These are phyloP conservation scores for Chrysemys picta DNA, from an alignment of 2,113 vertebrate species.

Conservation along the genomic window DNA sequence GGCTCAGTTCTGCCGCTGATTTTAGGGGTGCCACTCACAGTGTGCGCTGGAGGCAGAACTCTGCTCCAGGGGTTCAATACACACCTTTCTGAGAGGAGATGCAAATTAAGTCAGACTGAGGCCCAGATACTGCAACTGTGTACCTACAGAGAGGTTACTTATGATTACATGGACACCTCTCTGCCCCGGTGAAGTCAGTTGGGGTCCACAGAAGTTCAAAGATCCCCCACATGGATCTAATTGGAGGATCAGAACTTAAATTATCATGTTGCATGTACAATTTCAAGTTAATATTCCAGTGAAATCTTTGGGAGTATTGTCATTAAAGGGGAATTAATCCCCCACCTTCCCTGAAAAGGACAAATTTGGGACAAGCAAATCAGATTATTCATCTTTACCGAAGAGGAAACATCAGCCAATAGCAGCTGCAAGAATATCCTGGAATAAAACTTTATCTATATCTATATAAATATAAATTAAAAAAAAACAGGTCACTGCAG, in stretches of 20 bases:
- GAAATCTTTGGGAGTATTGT: background rate
- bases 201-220: background rate
- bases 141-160: background rate
- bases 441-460: background rate
- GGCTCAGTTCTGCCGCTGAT: background rate
- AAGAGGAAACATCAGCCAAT: background rate
- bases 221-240: background rate
- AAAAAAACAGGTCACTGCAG: background rate
- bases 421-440: background rate
- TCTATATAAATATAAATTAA: background rate
- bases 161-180: background rate
- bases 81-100: background rate
- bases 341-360: background rate
- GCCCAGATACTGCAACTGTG: background rate
- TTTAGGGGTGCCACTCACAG: background rate
- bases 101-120: background rate
- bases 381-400: background rate
- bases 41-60: background rate
- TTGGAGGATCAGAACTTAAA: constrained; percentile 15
- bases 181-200: background rate
- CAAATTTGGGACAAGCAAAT: background rate
- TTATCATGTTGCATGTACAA: background rate
- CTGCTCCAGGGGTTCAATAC: background rate
- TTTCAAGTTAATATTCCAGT: background rate
- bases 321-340: background rate